Conservation (phyloP, 2,888 invertebrate species). For the Eurytoma californica region DNA sequence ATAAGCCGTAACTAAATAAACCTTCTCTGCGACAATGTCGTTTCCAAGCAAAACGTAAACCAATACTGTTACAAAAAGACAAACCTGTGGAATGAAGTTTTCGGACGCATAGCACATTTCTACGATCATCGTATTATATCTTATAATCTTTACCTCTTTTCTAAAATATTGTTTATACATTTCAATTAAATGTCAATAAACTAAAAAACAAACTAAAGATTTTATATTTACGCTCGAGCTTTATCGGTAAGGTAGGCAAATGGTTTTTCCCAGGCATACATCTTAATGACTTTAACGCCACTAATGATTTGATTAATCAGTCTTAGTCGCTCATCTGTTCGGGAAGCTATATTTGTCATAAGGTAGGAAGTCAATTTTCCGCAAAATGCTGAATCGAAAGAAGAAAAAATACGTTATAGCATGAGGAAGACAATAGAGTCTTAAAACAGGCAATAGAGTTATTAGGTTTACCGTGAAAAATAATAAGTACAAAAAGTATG, state of each 20-base stretch:
- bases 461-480: conserved; percentile 70
- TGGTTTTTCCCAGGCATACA: conserved; percentile 92
- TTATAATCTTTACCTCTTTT: conserved; percentile 75
- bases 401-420: not conserved
- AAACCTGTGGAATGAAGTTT: conserved; percentile 82
- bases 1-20: conserved; percentile 84
- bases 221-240: conserved; percentile 70
- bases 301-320: conserved; percentile 93
- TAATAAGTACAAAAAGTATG: conserved; percentile 64
- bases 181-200: too few species aligned
- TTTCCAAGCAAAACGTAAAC: conserved; percentile 79
- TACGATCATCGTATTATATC: conserved; percentile 76
- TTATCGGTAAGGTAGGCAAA: conserved; percentile 81
- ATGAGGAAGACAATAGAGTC: not conserved
- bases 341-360: conserved; percentile 83
- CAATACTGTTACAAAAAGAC: conserved; percentile 83
- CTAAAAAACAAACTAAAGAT: conserved; percentile 60
- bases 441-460: too few species aligned
- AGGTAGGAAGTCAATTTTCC: conserved; percentile 71
- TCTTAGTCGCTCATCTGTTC: conserved; percentile 90
- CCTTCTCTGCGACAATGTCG: conserved; percentile 82
- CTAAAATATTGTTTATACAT: conserved; percentile 62
- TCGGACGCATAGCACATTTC: conserved; percentile 79
- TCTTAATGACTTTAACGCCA: conserved; percentile 91
- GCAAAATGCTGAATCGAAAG: conserved; percentile 60